Evolutionary conservation across 2,797 vertebrate species (phyloP).

Genomic region (Threskiornis aethiopicus): DNA sequence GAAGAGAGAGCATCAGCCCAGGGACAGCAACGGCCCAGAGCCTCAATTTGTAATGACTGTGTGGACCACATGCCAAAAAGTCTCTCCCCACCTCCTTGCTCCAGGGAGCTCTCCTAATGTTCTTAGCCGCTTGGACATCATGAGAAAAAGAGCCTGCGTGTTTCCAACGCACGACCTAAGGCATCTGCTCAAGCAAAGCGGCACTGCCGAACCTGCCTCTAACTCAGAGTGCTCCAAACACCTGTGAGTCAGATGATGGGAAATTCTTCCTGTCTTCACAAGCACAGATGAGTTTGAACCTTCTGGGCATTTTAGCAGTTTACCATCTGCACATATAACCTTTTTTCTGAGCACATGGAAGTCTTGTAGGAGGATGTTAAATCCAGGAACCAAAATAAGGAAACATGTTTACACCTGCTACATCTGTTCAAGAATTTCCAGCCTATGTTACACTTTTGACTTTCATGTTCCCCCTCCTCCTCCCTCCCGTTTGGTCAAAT

Average conservation of each 20-base stretch:
- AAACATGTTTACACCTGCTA: conserved; percentile 76
- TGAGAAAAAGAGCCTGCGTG: neutral
- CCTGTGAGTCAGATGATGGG: conserved; percentile 74
- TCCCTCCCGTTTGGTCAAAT: conserved; percentile 33
- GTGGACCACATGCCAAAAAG: conserved; percentile 63
- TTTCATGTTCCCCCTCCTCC: neutral
- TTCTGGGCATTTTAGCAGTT: conserved; percentile 80
- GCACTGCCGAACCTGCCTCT: conserved; percentile 62
- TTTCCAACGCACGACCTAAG: conserved; percentile 61
- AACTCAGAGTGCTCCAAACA: conserved; percentile 72
- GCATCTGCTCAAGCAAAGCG: conserved; percentile 67
- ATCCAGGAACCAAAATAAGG: conserved; percentile 70
- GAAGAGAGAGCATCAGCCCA: conserved; percentile 69
- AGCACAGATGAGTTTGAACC: conserved; percentile 77
- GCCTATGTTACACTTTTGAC: conserved; percentile 46
- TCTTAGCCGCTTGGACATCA: conserved; percentile 70
- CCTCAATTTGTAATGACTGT: conserved; percentile 64
- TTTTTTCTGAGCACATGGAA: conserved; percentile 60
- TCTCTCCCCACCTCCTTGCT: conserved; percentile 56
- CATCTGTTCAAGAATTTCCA: conserved; percentile 72
- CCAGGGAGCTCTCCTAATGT: conserved; percentile 55
- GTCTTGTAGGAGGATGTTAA: conserved; percentile 77
- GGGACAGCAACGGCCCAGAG: conserved; percentile 66
- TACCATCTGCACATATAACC: conserved; percentile 80
- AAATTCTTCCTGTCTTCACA: conserved; percentile 69